Base-by-base conservation (phyloP, 92 coral and sea anemone genomes). In the Epizoanthus ramosus region DNA sequence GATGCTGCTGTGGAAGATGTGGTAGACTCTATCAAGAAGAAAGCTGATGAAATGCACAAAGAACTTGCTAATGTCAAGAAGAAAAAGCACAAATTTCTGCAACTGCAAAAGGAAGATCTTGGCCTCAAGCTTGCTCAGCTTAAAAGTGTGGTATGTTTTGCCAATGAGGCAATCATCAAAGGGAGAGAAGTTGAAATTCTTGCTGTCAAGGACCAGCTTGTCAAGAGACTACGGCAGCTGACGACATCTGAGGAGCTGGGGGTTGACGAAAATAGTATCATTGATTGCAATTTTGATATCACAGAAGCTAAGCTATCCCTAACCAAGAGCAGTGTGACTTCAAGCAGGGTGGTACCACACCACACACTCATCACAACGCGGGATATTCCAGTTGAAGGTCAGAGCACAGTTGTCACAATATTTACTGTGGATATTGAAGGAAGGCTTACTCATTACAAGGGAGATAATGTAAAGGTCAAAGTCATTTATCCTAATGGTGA, bases 271-370 rank as follows among this genome's bases (percentile, higher is more conserved):
- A 87, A 81, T 57, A 50, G 68, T 25, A 81, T 81, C 63, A 79
- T 87, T 73, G 86, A 87, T 60, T 80, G 79, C 69, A 50, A 12
- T 24, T 87, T 87, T 81, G 90, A 87, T 64, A 70, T 87, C 56
- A 52, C 82, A 58, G 83, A 87, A 60, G 82, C 85, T 12, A 72
- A 63, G 64, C 56, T 33, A 22, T 87, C 75, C 79, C 84, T 87
- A 41, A 21, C 68, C 21, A 81, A 53, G 66, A 61, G 57, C 39
- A 56, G 16, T 12, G 57, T 81, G 0, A 57, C 41, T 8, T n/a
- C 79, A n/a, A 87, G 90, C 82, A 64, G 63, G 19, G 71, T 71
- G 39, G 79, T 81, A 12, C 87, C 87, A 15, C 68, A 71, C 28
- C 79, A 71, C 56, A 87, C 90, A 21, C 47, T 63, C 33, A 37